These are phyloP conservation scores for Monochamus alternatus DNA, from an alignment of 2,888 invertebrate genomes.

Conservation along the genomic window DNA sequence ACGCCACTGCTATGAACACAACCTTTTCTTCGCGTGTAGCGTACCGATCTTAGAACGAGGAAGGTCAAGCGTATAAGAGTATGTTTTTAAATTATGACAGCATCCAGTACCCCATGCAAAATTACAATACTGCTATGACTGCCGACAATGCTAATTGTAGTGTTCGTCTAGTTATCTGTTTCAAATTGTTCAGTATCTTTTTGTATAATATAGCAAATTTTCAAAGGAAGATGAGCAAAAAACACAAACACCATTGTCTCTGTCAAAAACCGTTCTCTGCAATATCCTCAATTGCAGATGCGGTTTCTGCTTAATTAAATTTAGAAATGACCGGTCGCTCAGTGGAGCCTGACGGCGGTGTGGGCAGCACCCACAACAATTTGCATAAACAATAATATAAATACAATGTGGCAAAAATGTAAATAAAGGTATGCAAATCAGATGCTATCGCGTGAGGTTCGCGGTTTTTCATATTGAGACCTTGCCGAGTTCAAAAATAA, in stretches of 20 bases:
- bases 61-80: conserved; percentile 27
- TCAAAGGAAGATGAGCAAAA: too few relatives aligned
- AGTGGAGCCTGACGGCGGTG: not conserved
- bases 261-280: too few relatives aligned
- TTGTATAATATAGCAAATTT: too few relatives aligned
- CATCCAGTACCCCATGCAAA: too few relatives aligned
- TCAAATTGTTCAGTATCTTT: too few relatives aligned
- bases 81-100: conserved; percentile 25
- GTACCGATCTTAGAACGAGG: conserved; percentile 12
- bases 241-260: too few relatives aligned
- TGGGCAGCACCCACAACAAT: not conserved
- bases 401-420: not conserved
- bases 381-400: not conserved
- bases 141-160: too few relatives aligned
- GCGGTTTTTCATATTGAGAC: not conserved
- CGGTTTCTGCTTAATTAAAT: conserved; percentile 19
- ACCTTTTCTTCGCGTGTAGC: too few relatives aligned
- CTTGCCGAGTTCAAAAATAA: too few relatives aligned
- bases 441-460: not conserved
- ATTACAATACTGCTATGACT: too few relatives aligned
- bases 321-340: conserved; percentile 7
- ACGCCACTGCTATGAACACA: too few relatives aligned
- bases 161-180: too few relatives aligned
- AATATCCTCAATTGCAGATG: not conserved
- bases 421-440: not conserved